A percentile compares a stretch with the other conserved stretches of the same genome.
phyloP scores from a whole-genome alignment of 2,113 vertebrate genomes.

The Pygoscelis adeliae region DNA sequence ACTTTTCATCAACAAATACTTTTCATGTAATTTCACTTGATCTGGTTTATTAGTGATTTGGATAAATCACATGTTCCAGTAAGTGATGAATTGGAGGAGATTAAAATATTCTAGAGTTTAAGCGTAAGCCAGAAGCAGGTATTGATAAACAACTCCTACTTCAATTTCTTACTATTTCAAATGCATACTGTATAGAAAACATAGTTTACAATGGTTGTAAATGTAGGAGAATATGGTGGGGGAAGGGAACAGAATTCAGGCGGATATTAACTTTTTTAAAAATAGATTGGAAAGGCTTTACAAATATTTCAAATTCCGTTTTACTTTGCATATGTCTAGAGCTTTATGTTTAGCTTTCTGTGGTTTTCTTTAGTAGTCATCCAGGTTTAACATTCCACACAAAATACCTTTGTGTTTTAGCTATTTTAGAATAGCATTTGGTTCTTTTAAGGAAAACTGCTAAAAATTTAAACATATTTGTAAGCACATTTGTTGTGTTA shows the following conservation, averaged over 20 bases:
- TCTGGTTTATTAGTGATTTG: background rate
- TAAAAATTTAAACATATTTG: background rate
- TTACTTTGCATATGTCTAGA: background rate
- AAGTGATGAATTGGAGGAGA: background rate
- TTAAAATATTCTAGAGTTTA: background rate
- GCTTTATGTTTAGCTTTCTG: background rate
- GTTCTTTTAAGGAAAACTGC: background rate
- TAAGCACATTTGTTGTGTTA: background rate
- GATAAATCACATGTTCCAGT: background rate
- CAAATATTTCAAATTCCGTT: background rate
- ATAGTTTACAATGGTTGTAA: background rate
- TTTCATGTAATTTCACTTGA: background rate
- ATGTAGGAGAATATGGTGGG: background rate
- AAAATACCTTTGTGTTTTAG: background rate
- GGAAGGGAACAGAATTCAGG: background rate
- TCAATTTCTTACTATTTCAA: background rate
- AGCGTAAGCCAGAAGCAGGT: background rate
- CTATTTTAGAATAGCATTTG: background rate
- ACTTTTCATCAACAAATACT: constrained; percentile 7
- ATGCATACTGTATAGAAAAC: background rate
- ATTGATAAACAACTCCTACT: background rate
- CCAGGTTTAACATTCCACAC: background rate
- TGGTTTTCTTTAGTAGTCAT: background rate
- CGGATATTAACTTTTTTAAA: background rate
- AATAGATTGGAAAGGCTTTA: background rate